Base-by-base conservation (phyloP, 2,888 invertebrate genomes). In the Torymus texanus region DNA sequence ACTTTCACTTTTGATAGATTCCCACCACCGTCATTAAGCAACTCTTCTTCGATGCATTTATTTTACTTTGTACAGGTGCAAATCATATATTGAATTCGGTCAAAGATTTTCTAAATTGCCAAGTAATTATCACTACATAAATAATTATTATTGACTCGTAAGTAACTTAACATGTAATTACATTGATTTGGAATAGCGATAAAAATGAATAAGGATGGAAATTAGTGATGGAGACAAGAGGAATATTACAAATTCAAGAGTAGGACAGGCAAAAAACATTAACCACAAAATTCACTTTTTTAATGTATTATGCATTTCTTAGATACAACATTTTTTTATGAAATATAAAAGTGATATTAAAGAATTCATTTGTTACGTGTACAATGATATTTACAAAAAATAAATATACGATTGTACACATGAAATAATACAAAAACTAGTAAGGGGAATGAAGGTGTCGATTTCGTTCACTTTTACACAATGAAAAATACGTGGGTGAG, bases 1-100 rank as follows among this genome's bases (percentile, higher is more conserved):
- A 85, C 86, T 86, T 86, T 89, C 88, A 89, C 89, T 88, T 88
- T 85, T 85, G 83, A 84, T 84, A 83, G 83, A 84, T 84, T 84
- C 80, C 74, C 79, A 79, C 81, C 75, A 82, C 77, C 83, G 81
- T 83, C 83, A 83, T 84, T 85, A 83, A 83, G 84, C 85, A 83
- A 84, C 81, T 83, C 82, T 79, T 86, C 84, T 84, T 85, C 81
- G 55, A 62, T 78, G 61, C 12, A 55, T 63, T 70, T 59, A 51
- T 21, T 16, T 18, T 53, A 72, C 21, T 24, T 24, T 62, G 62
- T 41, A 11, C n/a, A 66, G 21, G n/a, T 67, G 41, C 59, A 14
- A 61, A 72, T 55, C 55, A 55, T 12, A n/a, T 51, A 66, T 66
- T 65, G 21, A 56, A 67, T 51, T 10, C 50, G 0, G 2, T 5